Evolutionary conservation across 1,140 invertebrate genomes (phyloP), one percentile per base, ranked within the genome.

Genomic region (Drosophila hydei): DNA sequence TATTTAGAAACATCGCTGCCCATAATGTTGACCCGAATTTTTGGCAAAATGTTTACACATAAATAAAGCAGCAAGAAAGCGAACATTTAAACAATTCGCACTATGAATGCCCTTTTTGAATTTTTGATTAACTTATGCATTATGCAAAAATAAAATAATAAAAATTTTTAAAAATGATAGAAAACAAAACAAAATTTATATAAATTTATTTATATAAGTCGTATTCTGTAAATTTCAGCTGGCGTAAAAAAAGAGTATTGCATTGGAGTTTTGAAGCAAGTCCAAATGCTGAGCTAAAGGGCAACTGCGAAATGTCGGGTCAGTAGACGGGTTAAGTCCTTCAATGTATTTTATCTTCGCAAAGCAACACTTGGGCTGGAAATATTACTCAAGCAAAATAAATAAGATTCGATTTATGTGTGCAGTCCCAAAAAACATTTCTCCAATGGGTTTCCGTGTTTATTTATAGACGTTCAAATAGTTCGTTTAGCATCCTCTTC

Each of bases 11-110:
- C 64, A 55, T 75, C 45, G 80, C 77, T 79, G 84, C 63, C 87
- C 83, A 87, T 88, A 88, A 88, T 88, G 83, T 88, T 88, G 84
- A 88, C 83, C 83, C 83, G 78, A 88, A 88, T 88, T 88, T 85
- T 79, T 88, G 83, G 60, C 80, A 88, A 88, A 88, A 68, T 81
- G 74, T 75, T 70, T 74, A 77, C 77, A 81, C 80, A 85, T 85
- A 85, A 85, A 85, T 87, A 85, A 85, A 81, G 83, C 81, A 81
- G 72, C 70, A 85, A 80, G 70, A 76, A 45, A 11, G 21, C 43
- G 47, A 58, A 60, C 18, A 16, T 0, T 45, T 9, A 1, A 16
- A 4, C 7, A n/a, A 25, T 38, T 14, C 77, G 72, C 52, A 59
- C 48, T 33, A 8, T 6, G 21, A 74, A 85, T 80, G 58, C 80